Percentiles rank a stretch among this genome's conserved stretches.
These are phyloP conservation scores for Apodemia hepburni DNA, from an alignment of 2,888 invertebrate species.

Conservation along the genomic window DNA sequence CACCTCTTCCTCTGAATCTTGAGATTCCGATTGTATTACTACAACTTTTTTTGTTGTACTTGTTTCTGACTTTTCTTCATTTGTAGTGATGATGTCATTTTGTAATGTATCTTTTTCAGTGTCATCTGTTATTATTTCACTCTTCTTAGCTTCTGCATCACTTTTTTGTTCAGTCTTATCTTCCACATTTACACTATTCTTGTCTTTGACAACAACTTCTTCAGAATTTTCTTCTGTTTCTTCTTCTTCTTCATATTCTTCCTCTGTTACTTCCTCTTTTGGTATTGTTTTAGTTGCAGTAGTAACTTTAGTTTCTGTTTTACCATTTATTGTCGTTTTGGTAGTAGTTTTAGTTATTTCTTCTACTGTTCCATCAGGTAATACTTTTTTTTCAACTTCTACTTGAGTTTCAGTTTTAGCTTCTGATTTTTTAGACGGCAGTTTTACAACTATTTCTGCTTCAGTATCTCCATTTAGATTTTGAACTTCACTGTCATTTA, in stretches of 20 bases:
- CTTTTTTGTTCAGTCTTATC: slow-evolving; percentile 10
- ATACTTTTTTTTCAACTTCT: slow-evolving; percentile 57
- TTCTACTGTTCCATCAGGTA: slow-evolving; percentile 63
- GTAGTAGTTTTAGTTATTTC: slow-evolving; percentile 69
- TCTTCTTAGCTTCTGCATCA: not conserved
- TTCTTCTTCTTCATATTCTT: slow-evolving; percentile 50
- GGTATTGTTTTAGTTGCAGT: slow-evolving; percentile 65
- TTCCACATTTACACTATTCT: slow-evolving; percentile 2
- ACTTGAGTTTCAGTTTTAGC: slow-evolving; percentile 70
- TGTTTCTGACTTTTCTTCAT: slow-evolving; percentile 56
- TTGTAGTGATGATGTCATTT: slow-evolving; percentile 48
- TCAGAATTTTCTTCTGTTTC: slow-evolving; percentile 42
- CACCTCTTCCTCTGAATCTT: slow-evolving; percentile 36
- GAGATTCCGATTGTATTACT: slow-evolving; percentile 43
- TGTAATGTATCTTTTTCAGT: slow-evolving; percentile 37
- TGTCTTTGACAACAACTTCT: slow-evolving; percentile 27
- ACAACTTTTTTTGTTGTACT: slow-evolving; percentile 58
- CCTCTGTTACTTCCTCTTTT: slow-evolving; percentile 50
- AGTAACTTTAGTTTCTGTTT: slow-evolving; percentile 63
- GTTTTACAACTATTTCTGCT: slow-evolving; percentile 57
- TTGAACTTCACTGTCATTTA: slow-evolving; percentile 47
- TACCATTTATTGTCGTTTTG: slow-evolving; percentile 66
- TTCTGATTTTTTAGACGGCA: slow-evolving; percentile 60
- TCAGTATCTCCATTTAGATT: slow-evolving; percentile 60
- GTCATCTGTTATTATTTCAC: slow-evolving; percentile 15